phyloP scores from a whole-genome alignment of 2,888 invertebrate species.

The Carcina quercana region DNA sequence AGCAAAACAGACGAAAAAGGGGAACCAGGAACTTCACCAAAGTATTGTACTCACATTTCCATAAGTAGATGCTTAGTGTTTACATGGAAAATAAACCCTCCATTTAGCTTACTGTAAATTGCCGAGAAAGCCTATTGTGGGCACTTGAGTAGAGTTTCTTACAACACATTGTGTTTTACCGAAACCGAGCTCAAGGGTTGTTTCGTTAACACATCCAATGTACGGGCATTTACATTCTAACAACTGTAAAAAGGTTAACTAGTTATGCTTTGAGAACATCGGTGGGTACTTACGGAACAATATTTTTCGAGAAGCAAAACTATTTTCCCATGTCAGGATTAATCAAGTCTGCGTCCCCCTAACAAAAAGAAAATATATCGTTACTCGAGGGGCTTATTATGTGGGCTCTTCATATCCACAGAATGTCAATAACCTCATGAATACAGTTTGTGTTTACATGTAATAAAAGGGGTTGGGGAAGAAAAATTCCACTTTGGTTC shows the following conservation, averaged over 20 bases:
- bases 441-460: constrained; percentile 19
- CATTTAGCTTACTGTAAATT: not conserved
- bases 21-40: not conserved
- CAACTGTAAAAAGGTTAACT: no score
- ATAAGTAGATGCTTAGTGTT: constrained; percentile 3
- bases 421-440: constrained; percentile 20
- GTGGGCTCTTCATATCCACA: no score
- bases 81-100: constrained; percentile 1
- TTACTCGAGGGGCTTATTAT: no score
- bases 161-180: not conserved
- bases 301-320: not conserved
- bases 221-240: no score
- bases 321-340: not conserved
- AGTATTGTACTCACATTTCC: not conserved
- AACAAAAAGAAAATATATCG: no score
- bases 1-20: no score
- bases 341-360: no score
- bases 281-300: not conserved
- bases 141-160: not conserved
- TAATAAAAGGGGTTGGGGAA: constrained; percentile 9
- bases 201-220: no score
- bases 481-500: constrained; percentile 27
- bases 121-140: not conserved
- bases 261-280: no score
- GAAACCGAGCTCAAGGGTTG: constrained; percentile 1